These are phyloP conservation scores for Galaxias olidus DNA, from an alignment of 2,797 vertebrate genomes.

Conservation along the genomic window DNA sequence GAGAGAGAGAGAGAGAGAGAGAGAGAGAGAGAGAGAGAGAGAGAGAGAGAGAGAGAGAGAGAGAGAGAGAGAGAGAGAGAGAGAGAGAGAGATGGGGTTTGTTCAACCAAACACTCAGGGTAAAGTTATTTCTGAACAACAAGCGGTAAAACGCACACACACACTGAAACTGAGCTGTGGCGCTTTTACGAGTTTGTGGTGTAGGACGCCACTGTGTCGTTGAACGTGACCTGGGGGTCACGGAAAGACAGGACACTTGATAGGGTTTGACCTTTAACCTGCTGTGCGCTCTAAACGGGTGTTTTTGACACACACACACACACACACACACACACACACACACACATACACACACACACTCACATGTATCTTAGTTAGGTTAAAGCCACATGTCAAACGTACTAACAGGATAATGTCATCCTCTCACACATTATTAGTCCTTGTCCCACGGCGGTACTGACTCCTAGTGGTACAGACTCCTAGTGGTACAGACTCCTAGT, in stretches of 20 bases:
- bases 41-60: neutral
- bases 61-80: neutral
- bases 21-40: neutral
- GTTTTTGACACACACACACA: constrained; percentile 8
- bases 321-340: no score
- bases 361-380: constrained; percentile 25
- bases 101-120: no score
- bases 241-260: constrained; percentile 27
- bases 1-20: no score
- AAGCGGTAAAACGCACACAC: no score
- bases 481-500: no score
- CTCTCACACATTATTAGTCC: constrained; percentile 6
- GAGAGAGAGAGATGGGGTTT: no score
- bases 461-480: no score
- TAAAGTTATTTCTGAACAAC: no score
- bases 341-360: no score
- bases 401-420: neutral
- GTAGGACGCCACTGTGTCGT: constrained; percentile 12
- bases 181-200: constrained; percentile 10
- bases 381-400: constrained; percentile 20
- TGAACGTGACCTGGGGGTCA: constrained; percentile 16
- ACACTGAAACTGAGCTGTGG: no score
- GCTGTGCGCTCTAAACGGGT: constrained; percentile 10
- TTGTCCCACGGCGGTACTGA: no score
- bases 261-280: constrained; percentile 32